phyloP scores from a whole-genome alignment of 2,797 vertebrate genomes.

The Amphiprion clarkii region DNA sequence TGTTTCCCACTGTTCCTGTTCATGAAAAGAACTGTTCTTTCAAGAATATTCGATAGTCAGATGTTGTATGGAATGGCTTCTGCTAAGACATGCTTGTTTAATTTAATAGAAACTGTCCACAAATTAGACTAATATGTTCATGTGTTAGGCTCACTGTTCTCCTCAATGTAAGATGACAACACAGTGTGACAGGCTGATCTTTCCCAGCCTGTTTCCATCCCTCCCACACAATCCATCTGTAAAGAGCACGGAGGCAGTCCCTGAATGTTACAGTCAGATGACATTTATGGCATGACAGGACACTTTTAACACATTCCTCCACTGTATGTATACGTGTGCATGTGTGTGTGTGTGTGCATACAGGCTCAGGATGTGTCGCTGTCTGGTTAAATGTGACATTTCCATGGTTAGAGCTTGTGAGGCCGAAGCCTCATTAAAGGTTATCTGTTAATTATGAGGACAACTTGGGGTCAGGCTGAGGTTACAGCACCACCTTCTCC shows the following conservation, averaged over 20 bases:
- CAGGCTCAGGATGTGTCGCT: slow-evolving; percentile 44
- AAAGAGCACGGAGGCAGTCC: slow-evolving; percentile 63
- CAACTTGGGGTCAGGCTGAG: slow-evolving; percentile 68
- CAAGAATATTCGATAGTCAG: slow-evolving; percentile 11
- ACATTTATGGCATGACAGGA: slow-evolving; percentile 80
- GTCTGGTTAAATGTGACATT: slow-evolving; percentile 80
- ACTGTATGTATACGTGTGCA: slow-evolving; percentile 20
- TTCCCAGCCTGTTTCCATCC: slow-evolving; percentile 58
- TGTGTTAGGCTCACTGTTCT: slow-evolving; percentile 40
- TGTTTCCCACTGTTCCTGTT: background rate
- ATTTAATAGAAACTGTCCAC: slow-evolving; percentile 34
- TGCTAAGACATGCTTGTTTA: background rate
- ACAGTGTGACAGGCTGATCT: slow-evolving; percentile 72
- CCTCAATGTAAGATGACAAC: slow-evolving; percentile 49
- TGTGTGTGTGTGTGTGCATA: slow-evolving; percentile 31
- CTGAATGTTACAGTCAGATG: slow-evolving; percentile 75
- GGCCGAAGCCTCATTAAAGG: slow-evolving; percentile 85
- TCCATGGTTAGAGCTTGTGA: slow-evolving; percentile 70
- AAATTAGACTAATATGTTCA: slow-evolving; percentile 40
- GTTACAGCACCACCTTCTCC: slow-evolving; percentile 53
- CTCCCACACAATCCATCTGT: slow-evolving; percentile 64
- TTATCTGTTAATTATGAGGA: slow-evolving; percentile 87
- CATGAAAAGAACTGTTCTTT: slow-evolving; percentile 1
- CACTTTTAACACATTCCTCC: slow-evolving; percentile 66
- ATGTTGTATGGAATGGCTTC: slow-evolving; percentile 10